Evolutionary conservation across 2,113 vertebrate genomes (phyloP), one percentile per base, ranked within the genome.

Genomic region (Aphyosemion australe): DNA sequence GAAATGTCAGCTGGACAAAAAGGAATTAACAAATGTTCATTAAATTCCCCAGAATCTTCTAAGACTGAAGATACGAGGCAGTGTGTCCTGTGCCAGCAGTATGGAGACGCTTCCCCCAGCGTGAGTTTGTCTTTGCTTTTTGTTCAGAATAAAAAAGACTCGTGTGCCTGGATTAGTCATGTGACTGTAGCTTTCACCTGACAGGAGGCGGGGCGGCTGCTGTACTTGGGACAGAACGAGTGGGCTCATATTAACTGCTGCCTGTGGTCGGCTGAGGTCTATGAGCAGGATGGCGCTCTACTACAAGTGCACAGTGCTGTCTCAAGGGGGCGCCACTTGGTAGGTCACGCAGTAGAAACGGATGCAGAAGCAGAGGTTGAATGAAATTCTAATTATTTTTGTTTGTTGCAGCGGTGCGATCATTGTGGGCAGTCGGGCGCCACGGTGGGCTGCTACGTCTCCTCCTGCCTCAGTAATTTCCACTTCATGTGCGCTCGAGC

Each of bases 171-270:
- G 9, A 32, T 53, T 13, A 58, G 1, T 13, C 6, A 53, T 6
- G 2, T 45, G 19, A 15, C 20, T 68, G 0, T 20, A 1, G 61
- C 48, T 66, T 57, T 47, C 4, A 31, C 48, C 21, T 16, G 21
- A 14, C 26, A 97, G 96, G 94, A 94, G 3, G 94, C 93, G 0
- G 96, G 96, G 3, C 90, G 96, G 56, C 90, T 97, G 49, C 68
- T 97, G 48, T 96, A 97, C 76, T 86, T 96, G 18, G 96, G 96
- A 49, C 95, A 97, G 80, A 96, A 97, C 6, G 95, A 97, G 62
- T 97, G 96, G 96, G 94, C 95, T 11, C 96, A 97, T 1, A 90
- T 97, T 9, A 97, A 96, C 87, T 97, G 95, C 83, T 94, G 95
- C 82, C 91, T 96, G 51, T 96, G 95, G 95, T 97, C 96, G 47